phyloP scores from a whole-genome alignment of 2,113 vertebrate species.

The Anhinga anhinga region DNA sequence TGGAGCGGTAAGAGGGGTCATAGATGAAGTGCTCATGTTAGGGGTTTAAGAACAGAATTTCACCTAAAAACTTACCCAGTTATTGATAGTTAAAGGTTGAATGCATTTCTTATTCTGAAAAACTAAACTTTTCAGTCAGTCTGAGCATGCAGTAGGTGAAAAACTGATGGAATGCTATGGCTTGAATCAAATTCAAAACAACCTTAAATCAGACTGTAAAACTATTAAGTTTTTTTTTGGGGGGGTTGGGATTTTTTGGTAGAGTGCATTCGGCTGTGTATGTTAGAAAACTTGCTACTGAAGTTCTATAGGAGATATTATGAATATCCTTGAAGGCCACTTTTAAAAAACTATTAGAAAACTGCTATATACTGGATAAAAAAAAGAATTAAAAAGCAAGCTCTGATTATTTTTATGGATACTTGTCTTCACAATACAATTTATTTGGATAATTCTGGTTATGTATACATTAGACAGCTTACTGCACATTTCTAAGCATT shows the following conservation, averaged over 20 bases:
- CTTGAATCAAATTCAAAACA: not conserved
- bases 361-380: not conserved
- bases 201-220: not conserved
- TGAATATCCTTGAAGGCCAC: not conserved
- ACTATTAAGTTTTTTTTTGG: not conserved
- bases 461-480: not conserved
- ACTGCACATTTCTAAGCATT: not conserved
- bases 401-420: not conserved
- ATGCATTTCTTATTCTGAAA: not conserved
- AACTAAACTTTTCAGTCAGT: not conserved
- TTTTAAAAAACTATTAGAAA: not conserved
- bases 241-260: not conserved
- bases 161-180: not conserved
- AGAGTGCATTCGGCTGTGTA: not conserved
- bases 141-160: not conserved
- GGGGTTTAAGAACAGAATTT: not conserved
- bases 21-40: not conserved
- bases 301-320: not conserved
- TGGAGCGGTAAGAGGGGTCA: not conserved
- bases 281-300: not conserved
- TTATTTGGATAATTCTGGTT: not conserved
- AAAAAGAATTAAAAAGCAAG: not conserved
- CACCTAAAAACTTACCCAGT: not conserved
- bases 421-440: not conserved
- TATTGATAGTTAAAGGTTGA: not conserved